Conservation (phyloP, 2,888 invertebrate species). For the Drosophila antonietae region DNA sequence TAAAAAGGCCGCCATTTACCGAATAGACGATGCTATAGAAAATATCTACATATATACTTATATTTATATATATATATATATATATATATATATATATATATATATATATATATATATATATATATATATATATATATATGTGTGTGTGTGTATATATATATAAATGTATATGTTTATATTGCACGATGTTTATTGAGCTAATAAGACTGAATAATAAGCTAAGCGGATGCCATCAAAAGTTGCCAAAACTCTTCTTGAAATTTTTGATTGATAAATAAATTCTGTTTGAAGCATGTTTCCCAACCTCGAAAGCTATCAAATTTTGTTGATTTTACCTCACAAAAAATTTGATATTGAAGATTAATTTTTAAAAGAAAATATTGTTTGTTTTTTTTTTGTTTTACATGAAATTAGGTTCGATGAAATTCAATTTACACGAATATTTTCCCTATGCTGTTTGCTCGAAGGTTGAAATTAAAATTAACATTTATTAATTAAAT, state of each 20-base stretch:
- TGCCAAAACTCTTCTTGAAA: not conserved
- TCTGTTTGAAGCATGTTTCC: not conserved
- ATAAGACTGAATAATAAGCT: not conserved
- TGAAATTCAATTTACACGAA: not conserved
- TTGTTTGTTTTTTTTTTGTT: not conserved
- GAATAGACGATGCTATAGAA: conserved; percentile 4
- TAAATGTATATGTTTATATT: conserved; percentile 5
- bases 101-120: conserved; percentile 6
- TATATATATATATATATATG: not conserved
- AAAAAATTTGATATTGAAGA: not conserved
- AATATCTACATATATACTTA: too few species aligned
- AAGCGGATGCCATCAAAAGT: not conserved
- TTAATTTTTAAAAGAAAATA: not conserved
- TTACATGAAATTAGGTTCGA: not conserved
- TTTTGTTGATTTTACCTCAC: not conserved
- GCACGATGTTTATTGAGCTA: conserved; percentile 7
- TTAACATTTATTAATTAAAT: too few species aligned
- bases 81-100: too few species aligned
- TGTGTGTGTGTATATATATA: too few species aligned
- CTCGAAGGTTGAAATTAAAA: too few species aligned
- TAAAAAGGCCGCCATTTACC: conserved; percentile 40
- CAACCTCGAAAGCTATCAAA: not conserved
- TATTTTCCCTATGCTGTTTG: too few species aligned
- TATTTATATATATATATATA: not conserved
- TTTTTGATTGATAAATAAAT: not conserved